phyloP scores from a whole-genome alignment of 2,888 invertebrate species.

The Melieria omissa region DNA sequence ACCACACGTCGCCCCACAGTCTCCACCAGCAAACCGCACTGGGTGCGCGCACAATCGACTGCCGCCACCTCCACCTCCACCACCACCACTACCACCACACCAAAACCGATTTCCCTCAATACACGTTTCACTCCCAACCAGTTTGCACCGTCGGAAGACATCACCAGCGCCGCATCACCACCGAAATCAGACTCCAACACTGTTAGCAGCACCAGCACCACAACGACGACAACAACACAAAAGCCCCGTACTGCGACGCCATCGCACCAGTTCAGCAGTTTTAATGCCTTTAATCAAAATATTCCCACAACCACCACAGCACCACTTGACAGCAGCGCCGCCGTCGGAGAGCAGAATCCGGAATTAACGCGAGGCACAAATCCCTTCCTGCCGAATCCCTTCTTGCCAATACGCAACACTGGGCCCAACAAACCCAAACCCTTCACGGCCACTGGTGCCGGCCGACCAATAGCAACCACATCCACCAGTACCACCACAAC shows the following conservation, averaged over 20 bases:
- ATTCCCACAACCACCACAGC: slow-evolving; percentile 39
- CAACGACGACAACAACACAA: slow-evolving; percentile 31
- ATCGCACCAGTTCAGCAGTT: slow-evolving; percentile 32
- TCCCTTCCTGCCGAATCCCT: slow-evolving; percentile 45
- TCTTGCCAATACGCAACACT: slow-evolving; percentile 35
- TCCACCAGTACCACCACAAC: slow-evolving; percentile 39
- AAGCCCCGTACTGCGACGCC: slow-evolving; percentile 18
- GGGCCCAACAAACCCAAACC: slow-evolving; percentile 41
- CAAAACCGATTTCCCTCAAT: slow-evolving; percentile 7
- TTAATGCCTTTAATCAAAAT: slow-evolving; percentile 33
- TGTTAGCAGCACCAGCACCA: slow-evolving; percentile 27
- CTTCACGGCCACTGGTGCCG: slow-evolving; percentile 22
- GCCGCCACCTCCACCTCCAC: slow-evolving; percentile 36
- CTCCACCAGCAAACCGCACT: slow-evolving; percentile 40
- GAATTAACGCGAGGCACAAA: slow-evolving; percentile 24
- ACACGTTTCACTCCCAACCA: slow-evolving; percentile 31
- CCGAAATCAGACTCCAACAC: slow-evolving; percentile 33
- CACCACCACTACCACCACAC: slow-evolving; percentile 10
- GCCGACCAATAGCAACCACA: slow-evolving; percentile 17
- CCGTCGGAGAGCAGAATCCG: neutral
- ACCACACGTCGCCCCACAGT: slow-evolving; percentile 37
- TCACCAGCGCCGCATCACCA: neutral
- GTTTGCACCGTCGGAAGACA: slow-evolving; percentile 28
- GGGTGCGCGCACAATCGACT: slow-evolving; percentile 45
- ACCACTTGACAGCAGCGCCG: slow-evolving; percentile 31